These are phyloP conservation scores for Rhynchotus rufescens DNA, from an alignment of 2,797 vertebrate species.

Conservation along the genomic window DNA sequence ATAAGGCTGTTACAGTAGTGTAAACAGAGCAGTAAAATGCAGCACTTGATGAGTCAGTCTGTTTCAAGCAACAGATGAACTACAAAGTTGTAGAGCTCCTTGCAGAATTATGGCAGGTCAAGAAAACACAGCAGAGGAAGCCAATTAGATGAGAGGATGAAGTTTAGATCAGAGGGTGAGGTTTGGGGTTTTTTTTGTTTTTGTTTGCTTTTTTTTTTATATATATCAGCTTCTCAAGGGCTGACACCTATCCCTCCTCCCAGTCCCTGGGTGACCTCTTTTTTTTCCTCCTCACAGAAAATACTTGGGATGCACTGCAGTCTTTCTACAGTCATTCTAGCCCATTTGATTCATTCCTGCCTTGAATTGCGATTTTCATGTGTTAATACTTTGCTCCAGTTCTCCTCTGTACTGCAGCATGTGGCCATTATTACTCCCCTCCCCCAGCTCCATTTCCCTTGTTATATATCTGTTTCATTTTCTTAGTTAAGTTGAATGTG, in stretches of 20 bases:
- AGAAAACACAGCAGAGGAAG: background rate
- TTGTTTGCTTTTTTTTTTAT: background rate
- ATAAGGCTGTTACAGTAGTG: slow-evolving; percentile 20
- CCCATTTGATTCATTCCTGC: slow-evolving; percentile 55
- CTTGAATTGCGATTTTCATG: slow-evolving; percentile 58
- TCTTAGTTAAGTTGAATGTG: slow-evolving; percentile 59
- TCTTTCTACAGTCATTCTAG: slow-evolving; percentile 17
- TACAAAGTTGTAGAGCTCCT: background rate
- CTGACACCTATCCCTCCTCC: background rate
- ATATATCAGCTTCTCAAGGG: background rate
- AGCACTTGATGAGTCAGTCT: slow-evolving; percentile 59
- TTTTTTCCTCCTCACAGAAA: slow-evolving; percentile 30
- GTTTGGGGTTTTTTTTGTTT: background rate
- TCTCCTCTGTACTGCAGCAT: slow-evolving; percentile 40
- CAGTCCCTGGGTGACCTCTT: slow-evolving; percentile 27
- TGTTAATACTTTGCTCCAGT: slow-evolving; percentile 58
- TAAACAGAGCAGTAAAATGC: slow-evolving; percentile 54
- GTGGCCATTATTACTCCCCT: slow-evolving; percentile 45
- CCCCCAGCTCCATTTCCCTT: slow-evolving; percentile 30
- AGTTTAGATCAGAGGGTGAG: slow-evolving; percentile 17
- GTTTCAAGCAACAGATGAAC: slow-evolving; percentile 49
- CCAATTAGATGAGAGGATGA: slow-evolving; percentile 7
- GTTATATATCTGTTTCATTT: slow-evolving; percentile 65
- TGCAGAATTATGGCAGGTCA: slow-evolving; percentile 26
- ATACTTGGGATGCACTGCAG: background rate